Conservation (phyloP, 1,140 invertebrate genomes). For the Coenobita brevimanus region DNA sequence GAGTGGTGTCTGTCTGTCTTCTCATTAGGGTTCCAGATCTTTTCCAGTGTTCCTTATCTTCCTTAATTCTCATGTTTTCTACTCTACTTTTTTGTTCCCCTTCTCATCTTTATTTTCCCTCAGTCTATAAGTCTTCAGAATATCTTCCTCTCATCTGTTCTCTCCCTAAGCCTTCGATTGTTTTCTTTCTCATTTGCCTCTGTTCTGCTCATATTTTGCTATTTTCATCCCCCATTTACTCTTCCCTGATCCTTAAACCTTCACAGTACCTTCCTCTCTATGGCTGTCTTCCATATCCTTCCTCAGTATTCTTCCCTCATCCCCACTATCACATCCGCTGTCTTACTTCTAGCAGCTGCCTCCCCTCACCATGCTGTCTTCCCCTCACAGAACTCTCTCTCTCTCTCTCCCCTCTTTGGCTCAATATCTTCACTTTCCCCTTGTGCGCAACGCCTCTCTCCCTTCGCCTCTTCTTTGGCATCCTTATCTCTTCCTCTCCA, state of each 20-base stretch:
- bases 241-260: background rate
- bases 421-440: too few species aligned
- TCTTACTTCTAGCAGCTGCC: background rate
- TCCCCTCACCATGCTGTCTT: background rate
- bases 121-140: background rate
- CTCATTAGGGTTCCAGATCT: too few species aligned
- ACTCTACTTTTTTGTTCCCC: background rate
- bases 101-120: background rate
- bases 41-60: conserved; percentile 5
- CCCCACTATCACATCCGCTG: background rate
- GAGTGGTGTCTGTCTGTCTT: too few species aligned
- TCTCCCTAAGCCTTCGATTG: too few species aligned
- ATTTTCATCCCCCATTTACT: background rate
- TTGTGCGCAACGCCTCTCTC: too few species aligned
- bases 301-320: background rate
- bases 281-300: background rate
- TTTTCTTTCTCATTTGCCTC: too few species aligned
- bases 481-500: too few species aligned
- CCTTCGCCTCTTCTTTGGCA: too few species aligned
- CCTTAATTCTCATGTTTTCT: background rate
- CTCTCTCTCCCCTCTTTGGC: background rate
- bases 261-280: too few species aligned
- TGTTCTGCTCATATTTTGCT: too few species aligned
- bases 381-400: background rate
- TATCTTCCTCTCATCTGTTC: too few species aligned